phyloP scores from a whole-genome alignment of 2,888 invertebrate species.

The Acanthoscelides obtectus region DNA sequence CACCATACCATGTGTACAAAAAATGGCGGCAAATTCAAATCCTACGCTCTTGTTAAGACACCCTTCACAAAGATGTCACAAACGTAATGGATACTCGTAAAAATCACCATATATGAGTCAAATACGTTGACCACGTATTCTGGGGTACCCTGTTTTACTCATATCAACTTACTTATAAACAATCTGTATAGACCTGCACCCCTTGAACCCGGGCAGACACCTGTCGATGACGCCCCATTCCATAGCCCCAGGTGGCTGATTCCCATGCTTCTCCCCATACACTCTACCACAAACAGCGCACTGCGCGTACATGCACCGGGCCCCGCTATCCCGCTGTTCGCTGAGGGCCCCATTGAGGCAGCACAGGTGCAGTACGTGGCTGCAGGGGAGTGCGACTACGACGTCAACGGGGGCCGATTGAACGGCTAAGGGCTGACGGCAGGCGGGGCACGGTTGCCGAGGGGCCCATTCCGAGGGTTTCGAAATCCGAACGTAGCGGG shows the following conservation, averaged over 20 bases:
- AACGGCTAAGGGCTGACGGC: conserved; percentile 50
- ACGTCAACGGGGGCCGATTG: conserved; percentile 51
- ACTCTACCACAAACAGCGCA: conserved; percentile 83
- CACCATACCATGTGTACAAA: too few relatives aligned
- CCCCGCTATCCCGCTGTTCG: conserved; percentile 52
- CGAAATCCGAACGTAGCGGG: conserved; percentile 65
- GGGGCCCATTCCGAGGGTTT: conserved; percentile 62
- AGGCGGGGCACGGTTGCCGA: conserved; percentile 68
- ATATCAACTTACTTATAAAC: conserved; percentile 64
- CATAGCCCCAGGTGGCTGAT: conserved; percentile 80
- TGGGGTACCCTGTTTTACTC: too few relatives aligned
- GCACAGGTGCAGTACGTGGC: conserved; percentile 75
- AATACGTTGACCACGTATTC: too few relatives aligned
- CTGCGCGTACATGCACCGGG: conserved; percentile 63
- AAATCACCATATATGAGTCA: too few relatives aligned
- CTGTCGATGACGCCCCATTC: conserved; percentile 70
- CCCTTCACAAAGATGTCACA: too few relatives aligned
- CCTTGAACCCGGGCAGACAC: conserved; percentile 64
- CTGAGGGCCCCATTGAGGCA: conserved; percentile 74
- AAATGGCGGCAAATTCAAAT: too few relatives aligned
- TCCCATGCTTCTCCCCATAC: conserved; percentile 75
- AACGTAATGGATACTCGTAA: too few relatives aligned
- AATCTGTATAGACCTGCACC: conserved; percentile 73
- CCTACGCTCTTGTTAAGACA: too few relatives aligned
- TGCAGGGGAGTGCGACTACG: conserved; percentile 66